Base-by-base conservation (phyloP, 2,888 invertebrate genomes). In the Pterostichus niger region DNA sequence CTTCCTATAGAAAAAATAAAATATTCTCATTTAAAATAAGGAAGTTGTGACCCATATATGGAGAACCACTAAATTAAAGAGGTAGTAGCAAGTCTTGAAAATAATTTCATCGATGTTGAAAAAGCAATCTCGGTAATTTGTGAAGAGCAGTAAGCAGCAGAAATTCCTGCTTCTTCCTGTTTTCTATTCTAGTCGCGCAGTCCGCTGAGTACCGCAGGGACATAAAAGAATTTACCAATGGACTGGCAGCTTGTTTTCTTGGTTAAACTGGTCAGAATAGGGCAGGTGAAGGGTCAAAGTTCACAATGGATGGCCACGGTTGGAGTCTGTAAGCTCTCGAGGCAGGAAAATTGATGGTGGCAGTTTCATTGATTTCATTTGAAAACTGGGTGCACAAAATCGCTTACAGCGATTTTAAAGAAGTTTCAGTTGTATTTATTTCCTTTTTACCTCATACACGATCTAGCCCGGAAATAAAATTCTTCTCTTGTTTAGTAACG, bases 111-210 rank as follows among this genome's bases (percentile, higher is more conserved):
- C 33, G 64, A 35, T 64, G 64, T 64, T 64, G 35, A 64, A 64
- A 64, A 64, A 64, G 64, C 64, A 64, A 64, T 64, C 64, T 64
- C 35, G 35, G 64, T 64, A 64, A 64, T 64, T 64, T 64, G 64
- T 64, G 35, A 64, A 64, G 64, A 64, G 64, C 35, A 33, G 35
- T 6, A n/a, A 35, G 64, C 35, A 59, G 59, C 24, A 59, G 64
- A 11, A 64, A 13, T 64, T 64, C 61, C n/a, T 61, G 33, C 61
- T n/a, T 31, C 31, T n/a, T n/a, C 49, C 61, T 61, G 61, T 35
- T 61, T 61, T 61, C 64, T 64, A 64, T 64, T 64, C 64, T n/a
- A 35, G 33, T n/a, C 64, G 35, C 64, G 64, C 35, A 49, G 6
- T 13, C 11, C 64, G 7, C 64, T 3, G 35, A 64, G 64, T 64